Conservation (phyloP, 2,888 invertebrate species). For the Cryptocheilus praepositus region DNA sequence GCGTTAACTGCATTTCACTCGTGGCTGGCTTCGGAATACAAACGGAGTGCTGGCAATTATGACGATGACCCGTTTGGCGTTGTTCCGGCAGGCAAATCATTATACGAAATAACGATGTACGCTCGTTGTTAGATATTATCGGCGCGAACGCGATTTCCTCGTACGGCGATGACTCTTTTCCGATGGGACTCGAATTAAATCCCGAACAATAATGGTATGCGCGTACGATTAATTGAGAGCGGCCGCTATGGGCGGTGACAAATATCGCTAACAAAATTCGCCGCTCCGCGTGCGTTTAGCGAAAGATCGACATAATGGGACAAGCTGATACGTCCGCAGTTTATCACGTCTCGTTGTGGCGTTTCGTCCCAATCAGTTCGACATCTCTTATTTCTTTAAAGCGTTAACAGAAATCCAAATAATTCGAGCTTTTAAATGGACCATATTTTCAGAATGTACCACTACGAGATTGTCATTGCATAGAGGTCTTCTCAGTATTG, state of each 20-base stretch:
- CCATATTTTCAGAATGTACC: too few relatives aligned
- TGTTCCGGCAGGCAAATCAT: slow-evolving; percentile 11
- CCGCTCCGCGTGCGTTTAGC: neutral
- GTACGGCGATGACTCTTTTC: neutral
- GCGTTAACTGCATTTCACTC: slow-evolving; percentile 7
- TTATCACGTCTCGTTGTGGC: too few relatives aligned
- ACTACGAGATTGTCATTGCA: too few relatives aligned
- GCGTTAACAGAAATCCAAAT: too few relatives aligned
- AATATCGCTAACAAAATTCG: slow-evolving; percentile 1
- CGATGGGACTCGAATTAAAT: neutral
- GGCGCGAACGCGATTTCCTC: neutral
- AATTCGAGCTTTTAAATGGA: too few relatives aligned
- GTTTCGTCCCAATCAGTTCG: neutral
- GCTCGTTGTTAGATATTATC: slow-evolving; percentile 13
- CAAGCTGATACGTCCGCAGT: too few relatives aligned
- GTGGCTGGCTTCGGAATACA: neutral
- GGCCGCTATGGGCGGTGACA: neutral
- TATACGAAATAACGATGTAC: slow-evolving; percentile 17
- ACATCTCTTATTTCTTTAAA: too few relatives aligned
- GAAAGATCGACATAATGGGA: neutral
- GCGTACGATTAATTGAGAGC: neutral
- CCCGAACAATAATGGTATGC: neutral
- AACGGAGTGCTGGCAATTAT: slow-evolving; percentile 15
- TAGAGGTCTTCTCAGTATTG: too few relatives aligned
- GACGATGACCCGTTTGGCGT: slow-evolving; percentile 23